A percentile compares a stretch with the other conserved stretches of the same genome.
Conservation (phyloP, 2,797 vertebrate genomes). For the Falco biarmicus region DNA sequence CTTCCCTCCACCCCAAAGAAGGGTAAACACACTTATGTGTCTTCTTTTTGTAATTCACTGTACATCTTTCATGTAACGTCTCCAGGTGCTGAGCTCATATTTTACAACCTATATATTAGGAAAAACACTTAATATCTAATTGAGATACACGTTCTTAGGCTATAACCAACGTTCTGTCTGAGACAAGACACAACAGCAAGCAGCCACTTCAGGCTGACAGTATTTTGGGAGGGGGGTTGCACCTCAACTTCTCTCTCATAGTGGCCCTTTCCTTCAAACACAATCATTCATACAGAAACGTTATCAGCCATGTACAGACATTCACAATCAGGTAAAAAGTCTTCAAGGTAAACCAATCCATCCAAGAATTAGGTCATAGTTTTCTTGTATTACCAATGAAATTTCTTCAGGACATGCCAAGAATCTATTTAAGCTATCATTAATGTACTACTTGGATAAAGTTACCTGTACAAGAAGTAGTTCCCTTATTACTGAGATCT, state of each 20-base stretch:
- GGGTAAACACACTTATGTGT: background rate
- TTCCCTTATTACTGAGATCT: background rate
- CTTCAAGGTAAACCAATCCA: background rate
- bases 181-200: background rate
- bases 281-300: rapidly evolving
- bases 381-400: background rate
- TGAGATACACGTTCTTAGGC: background rate
- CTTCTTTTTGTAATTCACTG: background rate
- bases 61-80: background rate
- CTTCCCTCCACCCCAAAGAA: background rate
- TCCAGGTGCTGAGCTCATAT: background rate
- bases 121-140: background rate
- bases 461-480: background rate
- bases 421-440: background rate
- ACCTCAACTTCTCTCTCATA: background rate
- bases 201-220: background rate
- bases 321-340: background rate
- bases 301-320: background rate
- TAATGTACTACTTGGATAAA: background rate
- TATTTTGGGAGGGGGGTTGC: background rate
- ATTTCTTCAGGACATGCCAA: background rate
- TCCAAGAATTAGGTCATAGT: background rate
- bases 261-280: background rate
- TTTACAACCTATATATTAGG: background rate
- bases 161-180: background rate